phyloP scores from a whole-genome alignment of 1,140 invertebrate species.

The Caenorhabditis briggsae region DNA sequence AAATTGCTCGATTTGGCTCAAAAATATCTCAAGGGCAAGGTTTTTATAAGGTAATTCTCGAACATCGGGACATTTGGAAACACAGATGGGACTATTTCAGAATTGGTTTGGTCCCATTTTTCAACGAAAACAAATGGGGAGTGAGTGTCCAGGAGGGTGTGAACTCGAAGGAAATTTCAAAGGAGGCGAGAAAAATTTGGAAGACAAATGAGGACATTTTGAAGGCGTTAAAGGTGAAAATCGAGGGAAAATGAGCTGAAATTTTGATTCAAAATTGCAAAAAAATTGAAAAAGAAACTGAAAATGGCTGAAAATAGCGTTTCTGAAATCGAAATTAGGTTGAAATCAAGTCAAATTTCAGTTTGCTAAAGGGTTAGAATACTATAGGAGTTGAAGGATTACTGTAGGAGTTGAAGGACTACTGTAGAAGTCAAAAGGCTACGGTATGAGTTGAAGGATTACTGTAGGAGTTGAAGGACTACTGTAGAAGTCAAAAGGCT shows the following conservation, averaged over 20 bases:
- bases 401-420: no score
- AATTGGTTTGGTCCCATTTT: slow-evolving; percentile 23
- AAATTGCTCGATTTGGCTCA: background rate
- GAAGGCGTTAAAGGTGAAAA: background rate
- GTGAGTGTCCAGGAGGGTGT: slow-evolving; percentile 1
- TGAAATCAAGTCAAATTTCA: no score
- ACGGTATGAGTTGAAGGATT: no score
- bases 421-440: no score
- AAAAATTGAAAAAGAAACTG: no score
- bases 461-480: no score
- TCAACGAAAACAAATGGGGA: background rate
- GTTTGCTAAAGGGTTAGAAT: no score
- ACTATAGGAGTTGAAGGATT: no score
- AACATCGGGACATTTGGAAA: background rate
- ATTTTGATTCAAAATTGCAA: no score
- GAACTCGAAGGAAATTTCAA: background rate
- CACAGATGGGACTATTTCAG: background rate
- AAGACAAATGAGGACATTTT: background rate
- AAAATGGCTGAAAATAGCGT: no score
- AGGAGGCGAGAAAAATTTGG: background rate
- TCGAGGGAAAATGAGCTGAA: background rate
- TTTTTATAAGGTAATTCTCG: background rate
- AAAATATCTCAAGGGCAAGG: background rate
- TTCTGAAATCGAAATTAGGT: no score
- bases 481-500: no score